Percentiles rank a stretch among this genome's conserved stretches.
Conservation (phyloP, 2,113 vertebrate species). For the Sakesphorus luctuosus region DNA sequence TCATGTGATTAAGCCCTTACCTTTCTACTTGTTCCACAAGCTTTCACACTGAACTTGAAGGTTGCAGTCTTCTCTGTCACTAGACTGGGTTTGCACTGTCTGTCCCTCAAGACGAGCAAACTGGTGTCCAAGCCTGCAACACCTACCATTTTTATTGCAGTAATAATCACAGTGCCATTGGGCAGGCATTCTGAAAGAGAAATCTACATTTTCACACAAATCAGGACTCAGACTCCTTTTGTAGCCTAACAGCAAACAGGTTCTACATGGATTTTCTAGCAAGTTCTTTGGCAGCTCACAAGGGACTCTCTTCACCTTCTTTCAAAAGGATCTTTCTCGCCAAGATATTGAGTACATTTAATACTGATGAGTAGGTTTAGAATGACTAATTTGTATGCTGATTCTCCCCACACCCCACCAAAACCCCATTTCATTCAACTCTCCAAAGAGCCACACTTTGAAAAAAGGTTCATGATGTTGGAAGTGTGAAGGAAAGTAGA, state of each 20-base stretch:
- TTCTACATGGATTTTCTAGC: background rate
- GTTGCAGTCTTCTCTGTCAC: conserved; percentile 46
- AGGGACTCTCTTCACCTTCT: background rate
- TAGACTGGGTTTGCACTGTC: conserved; percentile 1
- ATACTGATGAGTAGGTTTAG: background rate
- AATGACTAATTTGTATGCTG: background rate
- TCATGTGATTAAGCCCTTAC: background rate
- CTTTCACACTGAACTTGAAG: conserved; percentile 48
- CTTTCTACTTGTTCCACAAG: conserved; percentile 60
- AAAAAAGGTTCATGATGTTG: background rate
- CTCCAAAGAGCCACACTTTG: background rate
- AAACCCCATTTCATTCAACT: accelerated
- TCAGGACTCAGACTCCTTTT: background rate
- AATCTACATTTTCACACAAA: background rate
- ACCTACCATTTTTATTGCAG: conserved; percentile 20
- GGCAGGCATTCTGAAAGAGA: conserved; percentile 58
- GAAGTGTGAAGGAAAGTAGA: background rate
- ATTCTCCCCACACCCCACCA: background rate
- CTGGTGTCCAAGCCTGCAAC: conserved; percentile 27
- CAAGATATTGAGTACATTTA: background rate
- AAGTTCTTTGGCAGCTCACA: background rate
- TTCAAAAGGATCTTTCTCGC: background rate
- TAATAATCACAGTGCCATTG: conserved; percentile 55
- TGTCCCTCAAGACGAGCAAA: conserved; percentile 47
- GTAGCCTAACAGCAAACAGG: background rate